Percentiles rank a stretch among this genome's conserved stretches.
These are phyloP conservation scores for Xylota segnis DNA, from an alignment of 2,888 invertebrate genomes.

Conservation along the genomic window DNA sequence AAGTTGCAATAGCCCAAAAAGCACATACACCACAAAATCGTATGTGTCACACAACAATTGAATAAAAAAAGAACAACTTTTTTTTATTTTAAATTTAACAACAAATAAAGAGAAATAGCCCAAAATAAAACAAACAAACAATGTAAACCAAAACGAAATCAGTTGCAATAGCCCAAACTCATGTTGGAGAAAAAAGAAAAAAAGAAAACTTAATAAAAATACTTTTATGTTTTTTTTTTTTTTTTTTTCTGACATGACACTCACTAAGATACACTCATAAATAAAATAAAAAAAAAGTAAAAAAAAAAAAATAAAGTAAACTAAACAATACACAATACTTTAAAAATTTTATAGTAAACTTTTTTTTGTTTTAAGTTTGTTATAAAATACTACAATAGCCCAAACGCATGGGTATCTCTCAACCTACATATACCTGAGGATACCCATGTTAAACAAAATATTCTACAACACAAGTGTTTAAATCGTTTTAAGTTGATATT, in stretches of 20 bases:
- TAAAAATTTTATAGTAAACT: conserved; percentile 8
- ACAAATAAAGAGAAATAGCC: conserved; percentile 65
- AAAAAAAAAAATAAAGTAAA: conserved; percentile 12
- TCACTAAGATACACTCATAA: conserved; percentile 39
- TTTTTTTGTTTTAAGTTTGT: background rate
- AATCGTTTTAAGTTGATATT: conserved; percentile 7
- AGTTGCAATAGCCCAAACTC: conserved; percentile 75
- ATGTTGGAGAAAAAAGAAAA: conserved; percentile 37
- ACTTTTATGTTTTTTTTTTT: conserved; percentile 21
- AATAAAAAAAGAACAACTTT: conserved; percentile 32
- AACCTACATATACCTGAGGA: background rate
- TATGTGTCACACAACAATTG: conserved; percentile 66
- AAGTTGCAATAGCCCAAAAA: conserved; percentile 74
- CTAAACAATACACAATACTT: conserved; percentile 36
- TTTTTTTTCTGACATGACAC: conserved; percentile 48
- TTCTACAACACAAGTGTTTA: conserved; percentile 25
- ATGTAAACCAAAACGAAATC: conserved; percentile 48
- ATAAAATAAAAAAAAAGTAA: conserved; percentile 36
- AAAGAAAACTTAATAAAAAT: background rate
- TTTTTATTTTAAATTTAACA: conserved; percentile 40
- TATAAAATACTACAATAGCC: conserved; percentile 62
- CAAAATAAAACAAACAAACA: conserved; percentile 49
- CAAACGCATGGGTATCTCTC: conserved; percentile 49
- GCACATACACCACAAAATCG: conserved; percentile 45
- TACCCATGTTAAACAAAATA: conserved; percentile 53